phyloP scores from a whole-genome alignment of 2,797 vertebrate genomes.

The Potorous gilbertii region DNA sequence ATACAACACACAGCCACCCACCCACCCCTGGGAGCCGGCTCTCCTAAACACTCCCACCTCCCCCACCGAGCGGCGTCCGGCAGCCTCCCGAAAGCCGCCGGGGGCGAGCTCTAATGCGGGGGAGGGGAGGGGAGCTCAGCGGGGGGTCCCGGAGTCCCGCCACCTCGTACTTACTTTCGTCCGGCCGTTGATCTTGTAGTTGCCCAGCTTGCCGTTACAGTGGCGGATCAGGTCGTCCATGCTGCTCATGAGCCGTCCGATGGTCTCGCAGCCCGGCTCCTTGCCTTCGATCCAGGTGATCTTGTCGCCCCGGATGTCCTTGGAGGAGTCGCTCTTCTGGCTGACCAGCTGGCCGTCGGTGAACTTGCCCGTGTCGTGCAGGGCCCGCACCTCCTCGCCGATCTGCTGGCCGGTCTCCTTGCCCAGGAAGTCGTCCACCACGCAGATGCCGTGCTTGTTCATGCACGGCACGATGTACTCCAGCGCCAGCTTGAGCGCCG shows the following conservation, averaged over 20 bases:
- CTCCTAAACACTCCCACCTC: background rate
- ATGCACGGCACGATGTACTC: conserved; percentile 96
- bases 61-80: background rate
- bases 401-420: conserved; percentile 89
- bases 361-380: conserved; percentile 93
- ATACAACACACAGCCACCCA: too few species aligned
- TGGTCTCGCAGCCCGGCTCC: conserved; percentile 93
- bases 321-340: conserved; percentile 95
- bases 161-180: conserved; percentile 93
- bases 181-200: conserved; percentile 97
- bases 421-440: conserved; percentile 95
- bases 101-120: background rate
- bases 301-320: conserved; percentile 97
- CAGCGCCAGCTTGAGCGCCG: conserved; percentile 91
- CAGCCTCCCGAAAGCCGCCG: background rate
- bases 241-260: conserved; percentile 94
- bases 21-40: background rate
- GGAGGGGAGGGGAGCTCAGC: background rate
- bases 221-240: conserved; percentile 98
- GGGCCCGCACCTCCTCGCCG: conserved; percentile 90
- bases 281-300: conserved; percentile 98
- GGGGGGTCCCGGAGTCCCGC: background rate
- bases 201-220: conserved; percentile 96
- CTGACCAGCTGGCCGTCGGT: conserved; percentile 97
- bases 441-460: conserved; percentile 97